Percentiles rank a stretch among this genome's conserved stretches.
phyloP scores from a whole-genome alignment of 2,888 invertebrate species.

The Alsophila aescularia region DNA sequence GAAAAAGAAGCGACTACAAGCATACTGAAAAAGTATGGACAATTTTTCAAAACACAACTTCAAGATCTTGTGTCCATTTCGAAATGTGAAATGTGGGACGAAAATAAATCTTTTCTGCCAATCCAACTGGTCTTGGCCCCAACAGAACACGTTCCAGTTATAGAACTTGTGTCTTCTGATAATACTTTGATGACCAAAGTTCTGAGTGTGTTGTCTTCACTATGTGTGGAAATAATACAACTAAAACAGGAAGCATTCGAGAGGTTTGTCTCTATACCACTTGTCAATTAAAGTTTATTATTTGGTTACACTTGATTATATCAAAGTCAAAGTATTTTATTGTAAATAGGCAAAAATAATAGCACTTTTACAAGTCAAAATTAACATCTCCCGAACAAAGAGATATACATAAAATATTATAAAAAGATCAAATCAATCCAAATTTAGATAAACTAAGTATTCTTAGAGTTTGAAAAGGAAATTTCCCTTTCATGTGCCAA shows the following conservation, averaged over 20 bases:
- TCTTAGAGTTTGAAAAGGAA: too few relatives aligned
- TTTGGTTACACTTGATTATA: too few relatives aligned
- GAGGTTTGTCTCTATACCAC: slow-evolving; percentile 62
- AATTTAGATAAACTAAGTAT: too few relatives aligned
- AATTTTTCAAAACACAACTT: slow-evolving; percentile 75
- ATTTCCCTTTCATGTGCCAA: too few relatives aligned
- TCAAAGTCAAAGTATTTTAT: too few relatives aligned
- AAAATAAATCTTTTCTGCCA: slow-evolving; percentile 68
- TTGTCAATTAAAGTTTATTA: too few relatives aligned
- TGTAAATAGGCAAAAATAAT: too few relatives aligned
- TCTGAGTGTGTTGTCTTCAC: slow-evolving; percentile 90
- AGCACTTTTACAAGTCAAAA: too few relatives aligned
- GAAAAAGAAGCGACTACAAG: slow-evolving; percentile 74
- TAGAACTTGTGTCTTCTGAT: slow-evolving; percentile 91
- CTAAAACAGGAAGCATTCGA: slow-evolving; percentile 87
- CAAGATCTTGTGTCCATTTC: slow-evolving; percentile 59
- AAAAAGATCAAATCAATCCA: too few relatives aligned
- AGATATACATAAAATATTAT: too few relatives aligned
- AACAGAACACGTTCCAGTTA: slow-evolving; percentile 86
- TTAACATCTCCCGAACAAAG: too few relatives aligned
- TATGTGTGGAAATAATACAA: slow-evolving; percentile 90
- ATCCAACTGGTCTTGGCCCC: slow-evolving; percentile 70
- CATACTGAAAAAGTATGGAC: slow-evolving; percentile 71
- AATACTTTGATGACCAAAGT: slow-evolving; percentile 92
- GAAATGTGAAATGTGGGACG: slow-evolving; percentile 53